phyloP scores from a whole-genome alignment of 92 coral and sea anemone genomes.

The Parazoanthus swiftii region DNA sequence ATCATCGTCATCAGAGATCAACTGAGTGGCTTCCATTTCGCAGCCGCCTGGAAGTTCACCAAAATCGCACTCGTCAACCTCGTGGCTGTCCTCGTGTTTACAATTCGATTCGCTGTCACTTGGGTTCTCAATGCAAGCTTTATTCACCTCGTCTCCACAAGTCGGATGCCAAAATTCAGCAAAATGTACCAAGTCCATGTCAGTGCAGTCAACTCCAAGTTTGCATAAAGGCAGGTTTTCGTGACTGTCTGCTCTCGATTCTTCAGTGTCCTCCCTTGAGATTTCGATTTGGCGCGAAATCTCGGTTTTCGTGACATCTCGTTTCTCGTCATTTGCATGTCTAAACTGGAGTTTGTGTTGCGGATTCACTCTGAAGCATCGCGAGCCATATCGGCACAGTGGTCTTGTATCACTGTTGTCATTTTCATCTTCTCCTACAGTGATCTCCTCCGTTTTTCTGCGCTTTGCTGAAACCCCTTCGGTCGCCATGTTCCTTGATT shows the following conservation, averaged over 20 bases:
- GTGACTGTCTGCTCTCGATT: neutral
- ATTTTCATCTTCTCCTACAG: conserved; percentile 15
- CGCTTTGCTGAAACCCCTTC: conserved; percentile 31
- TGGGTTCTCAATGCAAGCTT: conserved; percentile 5
- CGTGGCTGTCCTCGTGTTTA: neutral
- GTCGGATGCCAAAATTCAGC: conserved; percentile 84
- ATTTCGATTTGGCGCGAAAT: conserved; percentile 21
- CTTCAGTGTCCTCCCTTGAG: neutral
- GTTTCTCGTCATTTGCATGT: conserved; percentile 27
- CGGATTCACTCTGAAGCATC: conserved; percentile 27
- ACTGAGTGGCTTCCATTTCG: conserved; percentile 49
- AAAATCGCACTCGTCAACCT: conserved; percentile 64
- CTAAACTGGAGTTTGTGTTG: conserved; percentile 40
- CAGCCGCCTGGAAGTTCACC: conserved; percentile 37
- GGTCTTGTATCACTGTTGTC: conserved; percentile 15
- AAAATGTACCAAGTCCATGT: conserved; percentile 67
- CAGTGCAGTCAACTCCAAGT: conserved; percentile 62
- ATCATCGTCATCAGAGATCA: conserved; percentile 41
- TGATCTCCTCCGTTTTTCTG: conserved; percentile 21
- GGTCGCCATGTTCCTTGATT: conserved; percentile 50
- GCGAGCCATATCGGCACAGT: conserved; percentile 44
- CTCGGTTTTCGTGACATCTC: conserved; percentile 36
- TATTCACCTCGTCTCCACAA: neutral
- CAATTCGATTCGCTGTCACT: conserved; percentile 4
- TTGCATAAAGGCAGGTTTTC: conserved; percentile 53